Base-by-base conservation (phyloP, 2,888 invertebrate genomes). In the Merodon equestris region DNA sequence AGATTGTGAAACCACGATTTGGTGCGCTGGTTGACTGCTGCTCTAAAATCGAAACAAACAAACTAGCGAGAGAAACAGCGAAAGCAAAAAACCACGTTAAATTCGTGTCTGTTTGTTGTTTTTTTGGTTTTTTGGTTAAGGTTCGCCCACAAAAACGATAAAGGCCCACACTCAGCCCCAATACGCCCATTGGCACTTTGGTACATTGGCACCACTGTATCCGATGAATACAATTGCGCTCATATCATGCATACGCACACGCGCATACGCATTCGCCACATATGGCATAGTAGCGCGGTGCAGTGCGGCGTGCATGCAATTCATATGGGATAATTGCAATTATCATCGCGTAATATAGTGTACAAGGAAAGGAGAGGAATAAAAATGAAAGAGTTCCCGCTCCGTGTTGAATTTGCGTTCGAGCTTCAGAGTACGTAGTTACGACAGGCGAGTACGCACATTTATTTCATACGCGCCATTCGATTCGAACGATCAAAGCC, bases 91-190 rank as follows among this genome's bases (percentile, higher is more conserved):
- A 67, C 57, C 67, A 9, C 42, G 67, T 67, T 67, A 34, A 58
- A 50, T 57, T 50, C 48, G 36, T 58, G 71, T 76, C 60, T n/a
- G n/a, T 66, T 76, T 2, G 27, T 27, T 27, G 2, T 27, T 27
- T 27, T 27, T 27, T 27, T 4, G 27, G 2, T 27, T 27, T 27
- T 27, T 27, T 2, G 27, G 27, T 66, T 58, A 79, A 68, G 79
- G 74, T 74, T 79, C 79, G 79, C 79, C 79, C 79, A 79, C 79
- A 74, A 79, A 79, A 79, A 74, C 74, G 79, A 79, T 79, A 79
- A 79, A 79, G 79, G 79, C 79, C 79, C 79, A 79, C 79, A 79
- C 79, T 79, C 79, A 74, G 68, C 74, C 79, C 47, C 79, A 79
- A 74, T 79, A 79, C 79, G 79, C 79, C 79, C 74, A 79, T 74